Base-by-base conservation (phyloP, 2,113 vertebrate species). In the Benitochromis conjunctus region DNA sequence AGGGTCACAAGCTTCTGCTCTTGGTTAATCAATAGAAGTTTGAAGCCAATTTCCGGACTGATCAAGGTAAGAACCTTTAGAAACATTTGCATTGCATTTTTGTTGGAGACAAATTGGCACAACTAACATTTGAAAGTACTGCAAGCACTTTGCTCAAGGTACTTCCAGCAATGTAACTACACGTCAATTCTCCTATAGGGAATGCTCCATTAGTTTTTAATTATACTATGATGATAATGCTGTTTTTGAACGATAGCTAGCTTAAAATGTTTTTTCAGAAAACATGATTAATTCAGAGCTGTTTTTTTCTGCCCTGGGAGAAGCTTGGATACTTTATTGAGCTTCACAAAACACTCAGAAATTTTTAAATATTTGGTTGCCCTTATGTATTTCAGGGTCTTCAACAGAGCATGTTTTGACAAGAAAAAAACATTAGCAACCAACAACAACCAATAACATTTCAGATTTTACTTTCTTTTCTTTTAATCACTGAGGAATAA, bases 1-100 rank as follows among this genome's bases (percentile, higher is more conserved):
- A 51, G 62, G 56, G 71, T 78, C 60, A 69, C 10, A 18, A 84
- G 84, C n/a, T n/a, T 79, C 38, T 76, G 79, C 83, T 90, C 79
- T 92, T 85, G 79, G 74, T 79, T 88, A 82, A 88, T 94, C 94
- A 86, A 92, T 91, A 89, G 38, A 36, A 71, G 85, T 83, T 81
- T 18, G 31, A 89, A 88, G 83, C 66, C 69, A 81, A 13, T 80
- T 93, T 86, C 82, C 71, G 55, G 16, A 24, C 41, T 81, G 80
- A 87, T 80, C 69, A 90, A 92, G 81, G 82, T 86, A 74, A 79
- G 54, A 78, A 81, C 80, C 41, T 74, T 74, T 19, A 21, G 29
- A 69, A 69, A 64, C 24, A 48, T 88, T 78, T 80, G 56, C 54
- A 24, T 14, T 89, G 29, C 18, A 38, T 19, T 87, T 88, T 74